Evolutionary conservation across 2,888 invertebrate genomes (phyloP).

Genomic region (Xestia c-nigrum): DNA sequence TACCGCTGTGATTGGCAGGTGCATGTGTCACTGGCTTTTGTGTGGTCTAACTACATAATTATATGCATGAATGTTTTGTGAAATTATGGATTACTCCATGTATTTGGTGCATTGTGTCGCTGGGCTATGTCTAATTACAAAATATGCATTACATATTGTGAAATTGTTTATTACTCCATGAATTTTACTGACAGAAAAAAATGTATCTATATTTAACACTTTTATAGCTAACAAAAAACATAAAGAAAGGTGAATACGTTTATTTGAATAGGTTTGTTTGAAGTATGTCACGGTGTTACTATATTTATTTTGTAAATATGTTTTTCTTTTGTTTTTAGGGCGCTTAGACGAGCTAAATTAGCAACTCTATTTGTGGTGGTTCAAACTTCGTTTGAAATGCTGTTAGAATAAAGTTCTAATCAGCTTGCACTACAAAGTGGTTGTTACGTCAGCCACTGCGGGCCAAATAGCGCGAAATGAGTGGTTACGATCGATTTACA

Average conservation of each 20-base stretch:
- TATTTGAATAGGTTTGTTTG: no score
- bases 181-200: neutral
- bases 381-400: no score
- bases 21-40: neutral
- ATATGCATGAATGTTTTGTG: neutral
- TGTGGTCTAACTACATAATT: neutral
- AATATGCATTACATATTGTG: neutral
- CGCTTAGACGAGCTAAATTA: no score
- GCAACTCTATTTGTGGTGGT: no score
- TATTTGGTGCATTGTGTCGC: neutral
- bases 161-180: neutral
- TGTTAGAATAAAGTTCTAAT: no score
- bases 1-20: constrained; percentile 38
- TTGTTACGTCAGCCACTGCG: no score
- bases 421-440: no score
- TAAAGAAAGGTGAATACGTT: neutral
- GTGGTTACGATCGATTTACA: no score
- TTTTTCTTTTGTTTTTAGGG: no score
- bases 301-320: no score
- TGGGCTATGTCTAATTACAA: neutral
- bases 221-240: neutral
- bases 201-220: neutral
- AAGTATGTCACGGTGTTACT: no score
- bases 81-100: neutral
- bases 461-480: no score